Conservation (phyloP, 1,140 invertebrate species). For the Plodia interpunctella region DNA sequence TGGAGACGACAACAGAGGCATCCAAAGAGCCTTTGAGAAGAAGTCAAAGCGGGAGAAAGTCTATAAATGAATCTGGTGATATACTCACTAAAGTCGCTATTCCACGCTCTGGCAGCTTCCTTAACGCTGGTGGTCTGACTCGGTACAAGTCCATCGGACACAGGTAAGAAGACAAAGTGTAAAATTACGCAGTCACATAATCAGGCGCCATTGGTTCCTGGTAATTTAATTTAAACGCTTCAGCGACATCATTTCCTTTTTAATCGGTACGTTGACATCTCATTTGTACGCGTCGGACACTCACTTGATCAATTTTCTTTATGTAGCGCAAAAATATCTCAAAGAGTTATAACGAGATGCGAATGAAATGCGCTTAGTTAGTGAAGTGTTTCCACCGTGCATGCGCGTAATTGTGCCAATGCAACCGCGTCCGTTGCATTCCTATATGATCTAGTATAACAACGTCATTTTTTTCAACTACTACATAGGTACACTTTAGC, state of each 20-base stretch:
- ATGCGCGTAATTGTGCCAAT: conserved; percentile 57
- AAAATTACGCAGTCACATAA: conserved; percentile 9
- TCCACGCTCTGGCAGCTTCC: conserved; percentile 88
- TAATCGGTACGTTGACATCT: conserved; percentile 23
- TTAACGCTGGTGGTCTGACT: conserved; percentile 85
- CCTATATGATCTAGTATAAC: conserved; percentile 46
- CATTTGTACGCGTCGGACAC: conserved; percentile 19
- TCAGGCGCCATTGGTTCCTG: conserved; percentile 15
- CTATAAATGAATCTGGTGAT: conserved; percentile 80
- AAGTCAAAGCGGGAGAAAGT: conserved; percentile 71
- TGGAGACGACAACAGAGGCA: conserved; percentile 36
- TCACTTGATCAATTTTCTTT: conserved; percentile 9
- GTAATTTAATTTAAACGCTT: conserved; percentile 28
- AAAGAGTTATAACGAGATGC: conserved; percentile 31
- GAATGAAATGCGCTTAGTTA: conserved; percentile 44
- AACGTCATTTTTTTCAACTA: conserved; percentile 36
- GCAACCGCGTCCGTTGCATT: conserved; percentile 61
- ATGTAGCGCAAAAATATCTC: conserved; percentile 32
- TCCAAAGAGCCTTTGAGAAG: conserved; percentile 65
- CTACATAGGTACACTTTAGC: conserved; percentile 26
- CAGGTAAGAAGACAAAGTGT: conserved; percentile 63
- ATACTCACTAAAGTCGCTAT: conserved; percentile 90
- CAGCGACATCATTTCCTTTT: conserved; percentile 33
- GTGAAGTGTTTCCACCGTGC: conserved; percentile 58
- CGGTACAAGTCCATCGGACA: conserved; percentile 82